phyloP scores from a whole-genome alignment of 1,140 invertebrate species.

The Papilio helenus region DNA sequence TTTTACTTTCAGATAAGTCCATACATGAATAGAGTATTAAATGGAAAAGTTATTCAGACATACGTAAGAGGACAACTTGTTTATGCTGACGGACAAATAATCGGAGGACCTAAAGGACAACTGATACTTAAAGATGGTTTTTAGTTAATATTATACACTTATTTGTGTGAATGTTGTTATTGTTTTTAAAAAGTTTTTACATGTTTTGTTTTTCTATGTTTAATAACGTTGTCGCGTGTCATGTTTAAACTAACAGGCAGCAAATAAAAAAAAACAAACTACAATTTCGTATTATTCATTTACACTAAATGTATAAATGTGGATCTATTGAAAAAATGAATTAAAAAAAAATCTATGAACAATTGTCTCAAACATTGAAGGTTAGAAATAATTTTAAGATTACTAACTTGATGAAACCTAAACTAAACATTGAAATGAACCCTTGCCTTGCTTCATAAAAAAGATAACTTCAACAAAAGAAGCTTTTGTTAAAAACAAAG shows the following conservation, averaged over 20 bases:
- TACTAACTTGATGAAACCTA: neutral
- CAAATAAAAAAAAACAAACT: constrained; percentile 24
- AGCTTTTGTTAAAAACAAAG: neutral
- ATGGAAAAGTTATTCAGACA: constrained; percentile 81
- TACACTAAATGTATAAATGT: neutral
- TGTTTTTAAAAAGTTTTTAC: constrained; percentile 1
- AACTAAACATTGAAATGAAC: neutral
- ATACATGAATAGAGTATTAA: constrained; percentile 80
- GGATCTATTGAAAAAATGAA: no score
- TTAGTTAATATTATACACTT: constrained; percentile 36
- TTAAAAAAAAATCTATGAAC: neutral
- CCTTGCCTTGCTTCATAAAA: neutral
- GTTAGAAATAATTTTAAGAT: neutral
- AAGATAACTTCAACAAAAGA: neutral
- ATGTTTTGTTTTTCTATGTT: constrained; percentile 29
- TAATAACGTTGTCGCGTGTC: constrained; percentile 7
- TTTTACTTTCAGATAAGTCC: constrained; percentile 73
- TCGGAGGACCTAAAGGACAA: constrained; percentile 70
- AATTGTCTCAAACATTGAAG: neutral
- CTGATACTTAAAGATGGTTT: constrained; percentile 63
- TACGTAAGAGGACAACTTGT: constrained; percentile 82
- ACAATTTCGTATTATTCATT: constrained; percentile 14
- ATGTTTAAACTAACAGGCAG: constrained; percentile 23
- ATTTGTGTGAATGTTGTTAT: constrained; percentile 37
- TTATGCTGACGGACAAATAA: constrained; percentile 75